Percentiles rank a stretch among this genome's conserved stretches.
Conservation (phyloP, 2,888 invertebrate species). For the Philereme vetulata region DNA sequence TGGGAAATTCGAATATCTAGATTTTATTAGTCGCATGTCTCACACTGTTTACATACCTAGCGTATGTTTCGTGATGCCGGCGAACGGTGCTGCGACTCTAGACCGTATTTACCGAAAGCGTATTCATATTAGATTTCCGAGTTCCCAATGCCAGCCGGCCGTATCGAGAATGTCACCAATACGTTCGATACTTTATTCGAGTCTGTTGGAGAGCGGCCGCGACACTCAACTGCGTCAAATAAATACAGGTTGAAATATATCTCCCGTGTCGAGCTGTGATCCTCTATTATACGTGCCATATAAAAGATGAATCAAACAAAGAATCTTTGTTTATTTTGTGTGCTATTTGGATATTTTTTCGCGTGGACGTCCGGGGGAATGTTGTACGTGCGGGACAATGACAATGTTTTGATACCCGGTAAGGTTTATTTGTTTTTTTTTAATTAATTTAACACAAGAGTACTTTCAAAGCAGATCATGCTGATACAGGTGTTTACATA, state of each 20-base stretch:
- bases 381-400: slow-evolving; percentile 72
- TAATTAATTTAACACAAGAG: not conserved
- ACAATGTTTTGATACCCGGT: slow-evolving; percentile 77
- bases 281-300: slow-evolving; percentile 69
- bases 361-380: slow-evolving; percentile 69
- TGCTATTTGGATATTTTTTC: slow-evolving; percentile 70
- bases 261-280: slow-evolving; percentile 63
- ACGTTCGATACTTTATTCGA: slow-evolving; percentile 78
- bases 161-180: slow-evolving; percentile 75
- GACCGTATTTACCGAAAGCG: slow-evolving; percentile 73
- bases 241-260: slow-evolving; percentile 79
- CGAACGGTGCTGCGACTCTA: slow-evolving; percentile 60
- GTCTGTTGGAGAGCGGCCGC: slow-evolving; percentile 67
- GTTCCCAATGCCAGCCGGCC: slow-evolving; percentile 67
- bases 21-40: slow-evolving; percentile 62
- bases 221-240: slow-evolving; percentile 76
- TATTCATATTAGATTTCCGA: slow-evolving; percentile 82
- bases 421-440: slow-evolving; percentile 42
- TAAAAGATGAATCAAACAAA: slow-evolving; percentile 78
- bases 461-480: too few species aligned
- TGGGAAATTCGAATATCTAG: slow-evolving; percentile 36
- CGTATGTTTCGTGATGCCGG: slow-evolving; percentile 52
- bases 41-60: slow-evolving; percentile 55
- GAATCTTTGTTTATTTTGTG: slow-evolving; percentile 77
- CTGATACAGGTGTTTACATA: too few species aligned